phyloP scores from a whole-genome alignment of 2,797 vertebrate species.

The Enteromius trimaculatus region DNA sequence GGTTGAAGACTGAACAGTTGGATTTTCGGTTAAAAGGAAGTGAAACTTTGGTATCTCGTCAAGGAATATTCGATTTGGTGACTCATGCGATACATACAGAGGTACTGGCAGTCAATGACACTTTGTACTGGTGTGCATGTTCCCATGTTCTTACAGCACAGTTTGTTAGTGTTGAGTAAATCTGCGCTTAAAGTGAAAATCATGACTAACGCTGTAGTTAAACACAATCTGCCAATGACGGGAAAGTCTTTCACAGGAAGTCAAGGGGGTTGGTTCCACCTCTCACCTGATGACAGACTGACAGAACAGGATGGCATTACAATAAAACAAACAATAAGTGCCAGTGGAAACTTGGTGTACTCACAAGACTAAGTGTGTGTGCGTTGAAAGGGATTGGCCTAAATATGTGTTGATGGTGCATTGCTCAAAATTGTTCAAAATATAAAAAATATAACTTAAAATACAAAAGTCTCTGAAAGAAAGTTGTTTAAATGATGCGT shows the following conservation, averaged over 20 bases:
- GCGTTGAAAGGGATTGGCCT: not conserved
- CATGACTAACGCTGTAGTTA: conserved; percentile 21
- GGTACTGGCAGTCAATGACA: not conserved
- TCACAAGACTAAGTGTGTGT: not conserved
- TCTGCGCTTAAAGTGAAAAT: not conserved
- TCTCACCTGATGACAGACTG: conserved; percentile 26
- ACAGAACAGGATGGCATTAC: not conserved
- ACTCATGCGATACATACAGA: conserved; percentile 3
- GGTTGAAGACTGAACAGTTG: not conserved
- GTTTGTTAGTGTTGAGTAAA: conserved; percentile 8
- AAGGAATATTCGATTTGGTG: conserved; percentile 25
- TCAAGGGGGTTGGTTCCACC: not conserved
- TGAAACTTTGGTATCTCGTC: not conserved
- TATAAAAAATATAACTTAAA: not conserved
- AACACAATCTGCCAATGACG: not conserved
- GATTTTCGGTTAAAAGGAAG: not conserved
- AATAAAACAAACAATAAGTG: conserved; percentile 12
- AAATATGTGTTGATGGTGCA: conserved; percentile 1
- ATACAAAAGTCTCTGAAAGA: not conserved
- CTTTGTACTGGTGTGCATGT: conserved; percentile 1
- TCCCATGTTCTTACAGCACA: not conserved
- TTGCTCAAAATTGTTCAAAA: not conserved
- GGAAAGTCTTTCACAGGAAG: conserved; percentile 20
- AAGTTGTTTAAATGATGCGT: conserved; percentile 17
- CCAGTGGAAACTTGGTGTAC: not conserved